Evolutionary conservation across 2,113 vertebrate species (phyloP).

Genomic region (Xiphias gladius): DNA sequence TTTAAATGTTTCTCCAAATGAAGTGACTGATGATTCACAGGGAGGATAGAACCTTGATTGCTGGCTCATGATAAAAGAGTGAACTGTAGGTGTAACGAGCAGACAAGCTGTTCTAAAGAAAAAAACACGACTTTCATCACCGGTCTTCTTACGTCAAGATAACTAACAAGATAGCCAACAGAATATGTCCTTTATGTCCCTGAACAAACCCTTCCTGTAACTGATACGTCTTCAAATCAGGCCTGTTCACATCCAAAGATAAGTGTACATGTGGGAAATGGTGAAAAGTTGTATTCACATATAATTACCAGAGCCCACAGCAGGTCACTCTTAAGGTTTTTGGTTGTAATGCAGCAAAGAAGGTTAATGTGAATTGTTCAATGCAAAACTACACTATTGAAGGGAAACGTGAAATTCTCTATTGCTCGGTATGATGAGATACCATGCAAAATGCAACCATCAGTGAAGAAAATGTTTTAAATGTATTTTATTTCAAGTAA

Average conservation of each 20-base stretch:
- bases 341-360: not conserved
- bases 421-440: not conserved
- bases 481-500: no score
- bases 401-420: not conserved
- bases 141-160: constrained; percentile 72
- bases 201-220: constrained; percentile 63
- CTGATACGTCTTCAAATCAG: constrained; percentile 30
- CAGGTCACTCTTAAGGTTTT: not conserved
- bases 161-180: constrained; percentile 60
- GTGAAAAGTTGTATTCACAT: not conserved
- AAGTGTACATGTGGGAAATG: not conserved
- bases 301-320: not conserved
- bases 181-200: constrained; percentile 60
- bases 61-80: constrained; percentile 2
- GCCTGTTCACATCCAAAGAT: constrained; percentile 24
- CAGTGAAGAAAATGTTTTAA: not conserved
- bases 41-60: constrained; percentile 9
- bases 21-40: not conserved
- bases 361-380: not conserved
- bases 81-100: not conserved
- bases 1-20: constrained; percentile 32
- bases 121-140: constrained; percentile 57
- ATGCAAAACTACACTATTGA: not conserved
- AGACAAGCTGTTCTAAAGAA: constrained; percentile 31
- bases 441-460: not conserved